phyloP scores from a whole-genome alignment of 2,113 vertebrate species.

The Lophochroa leadbeateri region DNA sequence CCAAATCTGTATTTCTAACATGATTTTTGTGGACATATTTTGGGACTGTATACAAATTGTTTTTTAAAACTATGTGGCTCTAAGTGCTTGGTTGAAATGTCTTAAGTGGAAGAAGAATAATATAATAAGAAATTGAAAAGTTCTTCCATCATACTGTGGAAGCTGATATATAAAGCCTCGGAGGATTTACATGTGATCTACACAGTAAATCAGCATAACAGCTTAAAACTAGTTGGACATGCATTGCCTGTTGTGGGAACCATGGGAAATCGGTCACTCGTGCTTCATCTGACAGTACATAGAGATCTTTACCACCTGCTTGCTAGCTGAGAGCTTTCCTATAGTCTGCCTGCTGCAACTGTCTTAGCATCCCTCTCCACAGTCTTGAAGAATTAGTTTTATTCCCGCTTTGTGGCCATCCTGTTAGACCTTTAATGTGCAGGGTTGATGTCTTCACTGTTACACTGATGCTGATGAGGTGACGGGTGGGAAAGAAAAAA shows the following conservation, averaged over 20 bases:
- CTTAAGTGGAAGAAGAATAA: background rate
- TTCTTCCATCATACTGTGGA: background rate
- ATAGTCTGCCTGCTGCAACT: background rate
- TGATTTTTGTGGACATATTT: background rate
- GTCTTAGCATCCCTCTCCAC: background rate
- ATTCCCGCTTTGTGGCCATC: background rate
- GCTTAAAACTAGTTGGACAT: background rate
- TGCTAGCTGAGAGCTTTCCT: background rate
- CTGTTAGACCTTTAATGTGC: background rate
- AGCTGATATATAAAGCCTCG: background rate
- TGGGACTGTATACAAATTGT: background rate
- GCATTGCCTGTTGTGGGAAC: background rate
- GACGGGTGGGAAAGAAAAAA: background rate
- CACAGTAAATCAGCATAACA: background rate
- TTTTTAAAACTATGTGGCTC: background rate
- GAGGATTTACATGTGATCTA: background rate
- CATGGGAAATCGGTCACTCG: background rate
- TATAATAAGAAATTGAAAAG: background rate
- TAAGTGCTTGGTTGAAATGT: background rate
- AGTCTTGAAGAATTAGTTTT: background rate
- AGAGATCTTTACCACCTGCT: background rate
- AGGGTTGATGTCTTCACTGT: background rate
- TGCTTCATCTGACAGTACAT: background rate
- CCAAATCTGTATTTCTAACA: background rate
- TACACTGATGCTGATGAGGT: background rate